Percentiles rank a stretch among this genome's conserved stretches.
Conservation (phyloP, 2,888 invertebrate species). For the Lasioglossum morio region DNA sequence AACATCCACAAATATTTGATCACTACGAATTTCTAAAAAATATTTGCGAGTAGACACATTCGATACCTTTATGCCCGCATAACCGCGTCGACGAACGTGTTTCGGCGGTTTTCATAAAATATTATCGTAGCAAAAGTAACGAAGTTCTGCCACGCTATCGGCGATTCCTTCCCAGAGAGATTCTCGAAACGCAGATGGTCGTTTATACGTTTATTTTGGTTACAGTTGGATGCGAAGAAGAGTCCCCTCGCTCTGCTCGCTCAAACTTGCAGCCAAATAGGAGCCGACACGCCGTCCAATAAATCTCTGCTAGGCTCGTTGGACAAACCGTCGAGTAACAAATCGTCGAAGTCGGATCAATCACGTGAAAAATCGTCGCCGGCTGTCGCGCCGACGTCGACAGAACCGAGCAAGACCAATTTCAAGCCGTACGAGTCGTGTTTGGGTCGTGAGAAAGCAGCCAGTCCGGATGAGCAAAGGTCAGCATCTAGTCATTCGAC, state of each 20-base stretch:
- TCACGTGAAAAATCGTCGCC: conserved; percentile 87
- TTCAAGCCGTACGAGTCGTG: conserved; percentile 92
- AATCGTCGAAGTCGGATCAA: conserved; percentile 84
- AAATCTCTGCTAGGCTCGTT: conserved; percentile 91
- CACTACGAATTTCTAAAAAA: background rate
- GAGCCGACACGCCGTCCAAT: conserved; percentile 92
- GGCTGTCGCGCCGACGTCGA: conserved; percentile 32
- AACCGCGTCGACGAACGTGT: background rate
- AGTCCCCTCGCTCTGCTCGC: conserved; percentile 97
- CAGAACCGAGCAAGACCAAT: conserved; percentile 63
- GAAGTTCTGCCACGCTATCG: background rate
- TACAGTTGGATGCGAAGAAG: conserved; percentile 98
- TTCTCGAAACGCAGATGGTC: background rate
- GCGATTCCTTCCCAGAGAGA: background rate
- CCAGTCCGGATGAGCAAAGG: conserved; percentile 88
- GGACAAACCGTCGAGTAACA: conserved; percentile 88
- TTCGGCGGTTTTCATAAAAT: background rate
- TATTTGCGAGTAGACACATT: background rate
- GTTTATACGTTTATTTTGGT: conserved; percentile 64
- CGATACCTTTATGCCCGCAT: background rate
- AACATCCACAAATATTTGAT: background rate
- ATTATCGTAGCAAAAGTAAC: background rate
- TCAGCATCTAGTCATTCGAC: conserved; percentile 84
- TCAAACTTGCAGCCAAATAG: conserved; percentile 99
- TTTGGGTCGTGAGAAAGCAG: conserved; percentile 88